Evolutionary conservation across 2,888 invertebrate genomes (phyloP), one percentile per base, ranked within the genome.

Genomic region (Amphimallon solstitiale): DNA sequence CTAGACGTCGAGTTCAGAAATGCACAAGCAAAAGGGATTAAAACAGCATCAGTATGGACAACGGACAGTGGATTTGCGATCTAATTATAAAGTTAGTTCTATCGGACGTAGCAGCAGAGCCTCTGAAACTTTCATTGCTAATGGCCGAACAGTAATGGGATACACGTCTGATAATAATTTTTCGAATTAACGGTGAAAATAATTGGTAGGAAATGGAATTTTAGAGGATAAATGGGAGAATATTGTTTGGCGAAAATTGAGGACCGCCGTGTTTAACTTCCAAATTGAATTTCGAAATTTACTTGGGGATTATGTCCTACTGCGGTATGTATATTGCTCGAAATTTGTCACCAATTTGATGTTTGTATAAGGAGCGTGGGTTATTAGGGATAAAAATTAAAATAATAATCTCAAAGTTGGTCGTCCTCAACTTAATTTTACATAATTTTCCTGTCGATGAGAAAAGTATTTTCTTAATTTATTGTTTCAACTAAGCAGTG

Each of bases 21-120:
- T 70, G 70, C 65, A 70, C 66, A 65, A n/a, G n/a, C 66, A 56
- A 65, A 68, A 68, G 67, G 67, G 68, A 69, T 68, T 60, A 63
- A 35, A 48, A 23, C 21, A 45, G 40, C 52, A 40, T 29, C 38
- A 43, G 46, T 54, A 54, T 38, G 37, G 21, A 54, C 12, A 38
- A 23, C 54, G 71, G 70, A 69, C 71, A 69, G 66, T 68, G 71
- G 71, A 71, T 70, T 74, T 72, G 73, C 72, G 72, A 77, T 77
- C 76, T 76, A 77, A 77, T 77, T 77, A 77, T 76, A 76, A 77
- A 78, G 74, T 77, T 77, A 67, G 70, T 51, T 61, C 61, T 23
- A 54, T 64, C 54, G 17, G 40, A 15, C 23, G 23, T n/a, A 14
- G 40, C 40, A 12, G 23, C 17, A 52, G 38, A 43, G 56, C 15